Conservation (phyloP, 2,113 vertebrate species). For the Corythornis vintsioides region DNA sequence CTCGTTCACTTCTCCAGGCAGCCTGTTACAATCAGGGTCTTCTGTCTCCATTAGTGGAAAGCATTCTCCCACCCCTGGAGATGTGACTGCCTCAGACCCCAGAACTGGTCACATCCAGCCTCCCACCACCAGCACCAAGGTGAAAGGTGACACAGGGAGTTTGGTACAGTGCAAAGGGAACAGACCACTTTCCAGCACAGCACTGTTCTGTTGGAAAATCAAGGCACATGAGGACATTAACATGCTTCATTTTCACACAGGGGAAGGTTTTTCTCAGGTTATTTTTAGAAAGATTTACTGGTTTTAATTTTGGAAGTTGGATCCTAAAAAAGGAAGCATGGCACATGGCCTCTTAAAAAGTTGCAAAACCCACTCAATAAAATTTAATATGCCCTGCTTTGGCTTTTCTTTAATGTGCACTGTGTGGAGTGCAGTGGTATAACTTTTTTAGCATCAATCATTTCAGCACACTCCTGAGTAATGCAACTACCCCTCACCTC, state of each 20-base stretch:
- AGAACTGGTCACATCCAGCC: neutral
- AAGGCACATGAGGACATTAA: slow-evolving; percentile 47
- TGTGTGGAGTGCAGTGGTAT: slow-evolving; percentile 19
- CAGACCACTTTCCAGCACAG: neutral
- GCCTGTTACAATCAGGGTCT: neutral
- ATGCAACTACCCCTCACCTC: neutral
- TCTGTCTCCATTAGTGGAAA: neutral
- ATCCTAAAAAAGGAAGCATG: slow-evolving; percentile 61
- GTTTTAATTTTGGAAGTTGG: slow-evolving; percentile 61
- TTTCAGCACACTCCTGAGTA: slow-evolving; percentile 22
- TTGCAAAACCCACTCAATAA: slow-evolving; percentile 64
- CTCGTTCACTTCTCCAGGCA: neutral
- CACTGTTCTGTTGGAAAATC: neutral
- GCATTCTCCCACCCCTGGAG: neutral
- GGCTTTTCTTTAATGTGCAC: slow-evolving; percentile 49
- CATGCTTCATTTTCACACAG: slow-evolving; percentile 25
- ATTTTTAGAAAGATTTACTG: slow-evolving; percentile 69
- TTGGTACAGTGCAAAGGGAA: neutral
- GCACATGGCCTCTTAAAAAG: slow-evolving; percentile 60
- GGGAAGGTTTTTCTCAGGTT: slow-evolving; percentile 52
- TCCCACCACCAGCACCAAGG: neutral
- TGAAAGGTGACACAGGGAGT: neutral
- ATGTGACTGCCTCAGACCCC: neutral
- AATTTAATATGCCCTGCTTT: slow-evolving; percentile 57
- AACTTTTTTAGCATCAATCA: slow-evolving; percentile 53